A percentile compares a stretch with the other conserved stretches of the same genome.
These are phyloP conservation scores for Meloidogyne floridensis DNA, from an alignment of 1,140 invertebrate species.

Conservation along the genomic window DNA sequence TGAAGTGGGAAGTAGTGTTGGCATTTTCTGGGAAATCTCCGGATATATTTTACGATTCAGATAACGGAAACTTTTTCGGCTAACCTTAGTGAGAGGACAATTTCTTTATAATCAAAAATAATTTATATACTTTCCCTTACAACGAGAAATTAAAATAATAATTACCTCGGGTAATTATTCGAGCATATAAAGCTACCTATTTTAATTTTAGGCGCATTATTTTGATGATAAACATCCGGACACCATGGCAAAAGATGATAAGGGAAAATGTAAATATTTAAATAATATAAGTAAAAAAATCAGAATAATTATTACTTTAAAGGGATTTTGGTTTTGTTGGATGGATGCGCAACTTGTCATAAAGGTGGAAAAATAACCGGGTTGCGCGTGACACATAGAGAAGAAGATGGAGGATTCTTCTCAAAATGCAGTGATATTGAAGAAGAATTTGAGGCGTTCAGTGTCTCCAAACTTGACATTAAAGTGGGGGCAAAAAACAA, in stretches of 20 bases:
- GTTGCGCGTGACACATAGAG: neutral
- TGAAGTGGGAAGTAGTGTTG: too few species aligned
- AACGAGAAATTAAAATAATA: too few species aligned
- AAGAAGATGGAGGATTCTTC: neutral
- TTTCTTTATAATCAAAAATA: too few species aligned
- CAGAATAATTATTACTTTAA: neutral
- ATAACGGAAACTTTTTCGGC: too few species aligned
- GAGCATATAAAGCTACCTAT: too few species aligned
- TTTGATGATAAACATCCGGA: too few species aligned
- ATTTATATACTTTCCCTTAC: too few species aligned
- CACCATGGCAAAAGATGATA: neutral
- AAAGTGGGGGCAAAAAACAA: neutral
- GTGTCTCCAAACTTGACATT: neutral
- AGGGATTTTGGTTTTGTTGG: neutral
- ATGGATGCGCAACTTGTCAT: neutral
- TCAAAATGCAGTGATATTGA: neutral
- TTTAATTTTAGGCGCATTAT: too few species aligned
- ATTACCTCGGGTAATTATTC: too few species aligned
- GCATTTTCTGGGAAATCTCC: too few species aligned
- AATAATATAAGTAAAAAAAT: neutral
- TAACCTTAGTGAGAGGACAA: too few species aligned
- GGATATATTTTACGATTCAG: too few species aligned
- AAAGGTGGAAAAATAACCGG: neutral
- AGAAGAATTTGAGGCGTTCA: neutral
- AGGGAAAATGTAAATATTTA: neutral